A percentile compares a stretch with the other conserved stretches of the same genome.
These are phyloP conservation scores for Acropora tenuis DNA, from an alignment of 64 coral and sea anemone genomes.

Conservation along the genomic window DNA sequence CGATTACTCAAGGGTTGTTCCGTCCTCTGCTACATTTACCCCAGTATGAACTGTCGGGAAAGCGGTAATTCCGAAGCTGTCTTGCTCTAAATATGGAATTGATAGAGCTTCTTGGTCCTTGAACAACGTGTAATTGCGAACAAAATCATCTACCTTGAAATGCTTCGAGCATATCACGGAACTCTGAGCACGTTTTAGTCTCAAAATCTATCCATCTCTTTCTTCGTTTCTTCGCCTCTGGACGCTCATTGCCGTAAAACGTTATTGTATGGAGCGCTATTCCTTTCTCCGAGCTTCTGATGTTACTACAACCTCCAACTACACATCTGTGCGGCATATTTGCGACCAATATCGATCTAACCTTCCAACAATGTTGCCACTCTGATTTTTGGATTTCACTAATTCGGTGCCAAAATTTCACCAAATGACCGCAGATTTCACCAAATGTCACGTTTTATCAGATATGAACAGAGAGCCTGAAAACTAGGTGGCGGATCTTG, in stretches of 20 bases:
- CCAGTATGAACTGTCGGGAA: background rate
- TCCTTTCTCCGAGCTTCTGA: no score
- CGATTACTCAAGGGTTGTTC: constrained; percentile 7
- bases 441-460: no score
- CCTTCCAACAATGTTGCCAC: no score
- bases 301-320: no score
- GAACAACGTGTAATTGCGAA: background rate
- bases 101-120: background rate
- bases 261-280: no score
- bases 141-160: constrained; percentile 11
- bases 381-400: no score
- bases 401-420: no score
- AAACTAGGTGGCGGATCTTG: no score
- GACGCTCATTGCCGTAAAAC: constrained; percentile 29
- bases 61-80: background rate
- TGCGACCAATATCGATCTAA: no score
- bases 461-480: no score
- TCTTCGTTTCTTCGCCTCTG: constrained; percentile 47
- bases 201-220: constrained; percentile 44
- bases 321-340: no score
- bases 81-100: background rate
- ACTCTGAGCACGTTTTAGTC: background rate
- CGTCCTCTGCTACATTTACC: constrained; percentile 2
- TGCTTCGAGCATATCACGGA: constrained; percentile 38
- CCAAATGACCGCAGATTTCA: no score